Evolutionary conservation across 2,888 invertebrate genomes (phyloP).

Genomic region (Rhorus exstirpatorius): DNA sequence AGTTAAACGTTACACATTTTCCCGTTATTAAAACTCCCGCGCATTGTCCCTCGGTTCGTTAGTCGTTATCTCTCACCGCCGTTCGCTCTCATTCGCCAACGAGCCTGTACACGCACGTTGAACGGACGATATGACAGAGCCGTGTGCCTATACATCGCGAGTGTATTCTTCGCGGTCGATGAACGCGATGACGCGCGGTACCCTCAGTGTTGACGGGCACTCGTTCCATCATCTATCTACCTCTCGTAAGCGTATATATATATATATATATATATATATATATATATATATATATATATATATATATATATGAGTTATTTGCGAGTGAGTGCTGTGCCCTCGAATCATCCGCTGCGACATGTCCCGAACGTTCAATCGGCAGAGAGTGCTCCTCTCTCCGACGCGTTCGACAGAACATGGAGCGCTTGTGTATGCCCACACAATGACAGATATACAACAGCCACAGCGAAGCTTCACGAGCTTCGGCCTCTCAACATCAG

Average conservation of each 20-base stretch:
- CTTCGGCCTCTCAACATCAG: slow-evolving; percentile 33
- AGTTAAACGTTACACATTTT: slow-evolving; percentile 72
- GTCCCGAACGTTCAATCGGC: slow-evolving; percentile 24
- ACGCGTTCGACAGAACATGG: background rate
- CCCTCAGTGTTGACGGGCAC: slow-evolving; percentile 23
- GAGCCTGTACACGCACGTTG: background rate
- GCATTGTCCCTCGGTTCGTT: slow-evolving; percentile 47
- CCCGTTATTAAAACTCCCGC: slow-evolving; percentile 72
- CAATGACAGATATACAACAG: slow-evolving; percentile 1
- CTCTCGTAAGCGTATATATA: background rate
- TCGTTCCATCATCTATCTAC: background rate
- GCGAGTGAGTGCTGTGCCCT: slow-evolving; percentile 34
- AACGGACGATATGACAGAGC: slow-evolving; percentile 44
- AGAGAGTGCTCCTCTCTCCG: background rate
- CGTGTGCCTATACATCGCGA: slow-evolving; percentile 25
- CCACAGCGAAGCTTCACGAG: slow-evolving; percentile 31
- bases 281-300: too few relatives aligned
- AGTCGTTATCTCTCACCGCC: slow-evolving; percentile 40
- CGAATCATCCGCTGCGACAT: slow-evolving; percentile 39
- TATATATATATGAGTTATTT: slow-evolving; percentile 12
- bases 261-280: slow-evolving; percentile 19
- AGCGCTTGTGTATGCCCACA: background rate
- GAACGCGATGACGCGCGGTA: slow-evolving; percentile 60
- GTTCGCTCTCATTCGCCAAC: slow-evolving; percentile 40
- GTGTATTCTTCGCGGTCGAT: slow-evolving; percentile 59